These are phyloP conservation scores for Drosophila sp. DNA, from an alignment of 1,140 invertebrate species.

Conservation along the genomic window DNA sequence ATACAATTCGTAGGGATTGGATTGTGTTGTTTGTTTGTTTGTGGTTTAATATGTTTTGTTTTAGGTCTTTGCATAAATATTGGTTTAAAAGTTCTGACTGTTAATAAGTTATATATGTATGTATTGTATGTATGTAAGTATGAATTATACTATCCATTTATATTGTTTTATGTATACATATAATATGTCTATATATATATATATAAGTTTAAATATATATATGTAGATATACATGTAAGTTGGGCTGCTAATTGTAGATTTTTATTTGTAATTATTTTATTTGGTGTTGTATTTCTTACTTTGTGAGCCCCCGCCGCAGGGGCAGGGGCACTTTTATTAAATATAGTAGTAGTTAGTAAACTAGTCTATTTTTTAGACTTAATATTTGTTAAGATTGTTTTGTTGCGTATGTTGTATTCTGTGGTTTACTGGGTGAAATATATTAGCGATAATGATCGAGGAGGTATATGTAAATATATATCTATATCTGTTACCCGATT, in stretches of 20 bases:
- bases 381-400: constrained; percentile 39
- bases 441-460: not conserved
- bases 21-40: not conserved
- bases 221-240: constrained; percentile 25
- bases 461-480: constrained; percentile 55
- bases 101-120: constrained; percentile 1
- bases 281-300: constrained; percentile 44
- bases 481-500: constrained; percentile 38
- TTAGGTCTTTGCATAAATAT: constrained; percentile 72
- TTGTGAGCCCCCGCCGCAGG: not conserved
- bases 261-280: constrained; percentile 29
- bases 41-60: constrained; percentile 44
- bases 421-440: constrained; percentile 34
- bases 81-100: constrained; percentile 2
- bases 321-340: not conserved
- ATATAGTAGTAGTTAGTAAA: not conserved
- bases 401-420: constrained; percentile 57
- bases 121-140: not conserved
- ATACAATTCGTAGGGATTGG: constrained; percentile 42
- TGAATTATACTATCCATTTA: constrained; percentile 19
- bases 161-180: constrained; percentile 20
- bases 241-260: constrained; percentile 18
- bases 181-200: constrained; percentile 26
- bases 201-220: constrained; percentile 32
- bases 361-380: constrained; percentile 10